Conservation (phyloP, 2,113 vertebrate genomes). For the Silurus asotus region DNA sequence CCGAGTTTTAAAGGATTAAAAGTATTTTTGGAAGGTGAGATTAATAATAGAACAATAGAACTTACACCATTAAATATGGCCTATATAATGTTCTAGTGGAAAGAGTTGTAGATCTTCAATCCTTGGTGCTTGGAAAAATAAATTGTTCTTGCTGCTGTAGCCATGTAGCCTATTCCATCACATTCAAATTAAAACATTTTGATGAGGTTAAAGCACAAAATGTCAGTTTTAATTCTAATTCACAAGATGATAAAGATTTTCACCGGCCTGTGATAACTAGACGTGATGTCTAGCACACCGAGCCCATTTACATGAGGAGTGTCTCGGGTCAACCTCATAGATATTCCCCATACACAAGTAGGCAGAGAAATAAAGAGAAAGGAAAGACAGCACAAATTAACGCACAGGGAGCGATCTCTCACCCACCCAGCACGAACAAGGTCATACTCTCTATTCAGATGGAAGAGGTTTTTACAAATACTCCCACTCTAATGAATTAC, state of each 20-base stretch:
- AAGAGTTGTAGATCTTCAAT: neutral
- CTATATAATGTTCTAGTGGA: neutral
- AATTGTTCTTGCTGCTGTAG: neutral
- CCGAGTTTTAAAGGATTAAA: neutral
- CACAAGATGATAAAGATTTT: neutral
- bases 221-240: neutral
- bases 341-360: constrained; percentile 2
- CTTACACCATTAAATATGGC: neutral
- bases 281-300: constrained; percentile 8
- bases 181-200: constrained; percentile 4
- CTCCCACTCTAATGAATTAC: neutral
- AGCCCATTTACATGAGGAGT: constrained; percentile 34
- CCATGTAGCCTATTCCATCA: neutral
- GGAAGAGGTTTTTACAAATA: constrained; percentile 11
- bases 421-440: constrained; percentile 18
- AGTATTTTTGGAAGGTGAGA: neutral
- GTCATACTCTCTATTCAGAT: neutral
- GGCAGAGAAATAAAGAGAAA: neutral
- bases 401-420: neutral
- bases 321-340: constrained; percentile 22
- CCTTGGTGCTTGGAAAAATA: neutral
- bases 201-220: neutral
- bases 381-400: constrained; percentile 15
- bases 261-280: constrained; percentile 1
- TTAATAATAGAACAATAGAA: neutral